Evolutionary conservation across 2,113 vertebrate species (phyloP), one percentile per base, ranked within the genome.

Genomic region (Prunella himalayana): DNA sequence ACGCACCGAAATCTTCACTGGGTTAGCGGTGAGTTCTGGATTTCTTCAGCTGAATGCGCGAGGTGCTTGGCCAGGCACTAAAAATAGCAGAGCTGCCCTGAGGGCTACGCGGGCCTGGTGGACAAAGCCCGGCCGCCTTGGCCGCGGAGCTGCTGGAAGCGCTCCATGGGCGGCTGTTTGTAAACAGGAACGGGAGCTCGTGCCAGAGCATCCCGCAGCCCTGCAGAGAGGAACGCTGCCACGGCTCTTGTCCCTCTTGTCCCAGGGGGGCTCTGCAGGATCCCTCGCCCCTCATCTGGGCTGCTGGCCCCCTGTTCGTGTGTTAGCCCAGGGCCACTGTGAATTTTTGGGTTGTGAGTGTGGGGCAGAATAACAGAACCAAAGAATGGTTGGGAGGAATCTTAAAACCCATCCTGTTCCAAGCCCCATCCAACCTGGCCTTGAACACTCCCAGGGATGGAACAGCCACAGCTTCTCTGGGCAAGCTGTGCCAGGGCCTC

Each of bases 1-100:
- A 1, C 11, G 28, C 49, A 7, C 13, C 0, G 0, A 54, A 16
- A 24, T 15, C 30, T 59, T 57, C 42, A 1, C 20, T 2, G 0
- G 35, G 11, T n/a, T 14, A 25, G 24, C 1, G 33, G 33, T 5
- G 24, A 59, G 17, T 35, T 72, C 54, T 11, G 25, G 37, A 11
- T 75, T 73, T 82, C 42, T 35, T 14, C 42, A 24, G 65, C n/a
- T 12, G 20, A 70, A 70, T 0, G 17, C 44, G 7, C 4, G 4
- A 47, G 39, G 88, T 75, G 47, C 27, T 90, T 15, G 65, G 50
- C 50, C 27, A 11, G 42, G 5, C 15, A 4, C 30, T 73, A 72
- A 86, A 86, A 76, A 56, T 28, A 76, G 63, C 39, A 3, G 44
- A 60, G 35, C 63, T 80, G 68, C 56, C 57, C 61, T 2, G 25